Conservation (phyloP, 2,113 vertebrate species). For the Corythornis vintsioides region DNA sequence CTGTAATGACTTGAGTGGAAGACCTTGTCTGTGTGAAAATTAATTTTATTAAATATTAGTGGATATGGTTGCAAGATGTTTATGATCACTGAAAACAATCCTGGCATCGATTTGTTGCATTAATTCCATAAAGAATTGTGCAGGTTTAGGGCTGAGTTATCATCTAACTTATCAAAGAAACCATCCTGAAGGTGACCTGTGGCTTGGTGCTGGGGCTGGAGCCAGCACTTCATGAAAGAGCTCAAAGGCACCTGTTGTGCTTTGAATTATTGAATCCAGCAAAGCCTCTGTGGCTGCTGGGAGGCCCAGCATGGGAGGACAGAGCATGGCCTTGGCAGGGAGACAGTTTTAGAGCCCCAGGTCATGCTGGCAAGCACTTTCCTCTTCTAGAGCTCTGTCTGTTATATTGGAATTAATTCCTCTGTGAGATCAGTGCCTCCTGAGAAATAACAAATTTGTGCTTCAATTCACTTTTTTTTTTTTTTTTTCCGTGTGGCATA, state of each 20-base stretch:
- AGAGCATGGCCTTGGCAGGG: background rate
- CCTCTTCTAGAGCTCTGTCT: background rate
- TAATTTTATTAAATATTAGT: slow-evolving; percentile 51
- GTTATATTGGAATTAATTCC: background rate
- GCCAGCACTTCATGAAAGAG: background rate
- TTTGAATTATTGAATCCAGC: background rate
- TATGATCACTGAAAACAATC: background rate
- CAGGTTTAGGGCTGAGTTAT: background rate
- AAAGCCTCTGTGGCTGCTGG: fast-evolving
- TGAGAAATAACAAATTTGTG: background rate
- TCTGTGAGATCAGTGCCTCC: background rate
- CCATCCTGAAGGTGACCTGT: background rate
- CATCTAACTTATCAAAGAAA: background rate
- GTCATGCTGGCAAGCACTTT: background rate
- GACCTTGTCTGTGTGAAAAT: slow-evolving; percentile 22
- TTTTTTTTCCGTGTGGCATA: background rate
- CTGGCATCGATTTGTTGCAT: background rate
- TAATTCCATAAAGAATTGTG: background rate
- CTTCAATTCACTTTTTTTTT: background rate
- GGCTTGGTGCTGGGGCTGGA: background rate
- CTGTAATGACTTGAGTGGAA: background rate
- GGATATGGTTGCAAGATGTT: background rate
- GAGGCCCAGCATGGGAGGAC: too few species aligned
- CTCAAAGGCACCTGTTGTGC: fast-evolving
- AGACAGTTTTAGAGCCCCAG: background rate